Percentiles rank a stretch among this genome's conserved stretches.
Evolutionary conservation across 2,797 vertebrate genomes (phyloP).

Genomic region (Acrossocheilus fasciatus): DNA sequence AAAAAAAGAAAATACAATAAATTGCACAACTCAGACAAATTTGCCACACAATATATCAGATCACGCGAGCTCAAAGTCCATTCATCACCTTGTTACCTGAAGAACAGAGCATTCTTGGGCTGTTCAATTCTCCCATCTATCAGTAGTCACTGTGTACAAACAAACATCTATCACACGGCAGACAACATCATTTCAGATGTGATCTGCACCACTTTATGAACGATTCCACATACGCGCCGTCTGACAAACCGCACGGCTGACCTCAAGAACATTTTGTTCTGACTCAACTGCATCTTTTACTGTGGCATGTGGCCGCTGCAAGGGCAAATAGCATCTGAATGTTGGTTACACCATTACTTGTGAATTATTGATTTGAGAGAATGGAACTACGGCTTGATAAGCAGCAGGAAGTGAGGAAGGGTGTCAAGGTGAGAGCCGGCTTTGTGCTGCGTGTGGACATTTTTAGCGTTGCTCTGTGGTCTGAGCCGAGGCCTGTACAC

Average conservation of each 20-base stretch:
- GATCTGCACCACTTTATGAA: constrained; percentile 42
- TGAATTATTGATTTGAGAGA: constrained; percentile 56
- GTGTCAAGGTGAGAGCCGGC: constrained; percentile 55
- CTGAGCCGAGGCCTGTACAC: background rate
- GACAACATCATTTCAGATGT: constrained; percentile 42
- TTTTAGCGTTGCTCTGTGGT: constrained; percentile 45
- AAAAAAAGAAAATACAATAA: constrained; percentile 55
- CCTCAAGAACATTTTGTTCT: constrained; percentile 21
- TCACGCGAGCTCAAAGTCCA: constrained; percentile 60
- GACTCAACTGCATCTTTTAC: constrained; percentile 28
- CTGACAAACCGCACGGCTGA: constrained; percentile 34
- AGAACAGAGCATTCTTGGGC: constrained; percentile 66
- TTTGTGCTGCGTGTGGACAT: constrained; percentile 53
- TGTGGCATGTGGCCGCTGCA: constrained; percentile 4
- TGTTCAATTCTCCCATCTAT: constrained; percentile 70
- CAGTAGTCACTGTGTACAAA: constrained; percentile 70
- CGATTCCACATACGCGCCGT: background rate
- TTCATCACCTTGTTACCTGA: constrained; percentile 71
- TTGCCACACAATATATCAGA: constrained; percentile 68
- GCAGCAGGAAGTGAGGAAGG: constrained; percentile 44
- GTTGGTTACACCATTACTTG: constrained; percentile 39
- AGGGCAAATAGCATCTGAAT: constrained; percentile 43
- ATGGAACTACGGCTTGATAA: constrained; percentile 53
- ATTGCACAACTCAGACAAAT: constrained; percentile 66
- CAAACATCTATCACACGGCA: constrained; percentile 56